Base-by-base conservation (phyloP, 2,888 invertebrate species). In the Perizoma affinitatum region DNA sequence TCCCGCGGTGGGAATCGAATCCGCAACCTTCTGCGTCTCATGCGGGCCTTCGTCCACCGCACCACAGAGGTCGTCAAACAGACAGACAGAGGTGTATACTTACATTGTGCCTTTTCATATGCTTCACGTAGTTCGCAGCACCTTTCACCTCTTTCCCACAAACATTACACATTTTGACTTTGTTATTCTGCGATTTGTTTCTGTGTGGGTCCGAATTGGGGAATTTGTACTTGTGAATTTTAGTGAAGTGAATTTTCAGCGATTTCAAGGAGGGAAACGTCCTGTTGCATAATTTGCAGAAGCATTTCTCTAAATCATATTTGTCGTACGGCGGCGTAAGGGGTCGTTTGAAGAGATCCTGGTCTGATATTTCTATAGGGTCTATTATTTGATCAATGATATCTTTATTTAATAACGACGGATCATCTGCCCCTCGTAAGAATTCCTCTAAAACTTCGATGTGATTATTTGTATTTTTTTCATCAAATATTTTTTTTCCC, bases 271-370 rank as follows among this genome's bases (percentile, higher is more conserved):
- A 72, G 6, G 66, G 62, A 58, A 80, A 88, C 34, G 73, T 71
- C 53, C 70, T 84, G 2, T 83, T 54, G 59, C 90, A 90, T 58
- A 82, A 71, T 59, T 83, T 81, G 56, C 90, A 90, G 38, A 74
- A 69, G 7, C 64, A 69, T 40, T 80, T 79, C 2, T 79, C 74
- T 10, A 84, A 56, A 65, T 84, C 81, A 58, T 76, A 85, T 58
- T 74, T 74, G 8, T 73, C 43, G 41, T 60, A 58, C 1, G 58
- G 58, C 6, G 69, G 69, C n/a, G 66, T 57, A n/a, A 54, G 40
- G 6, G 69, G 69, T 34, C 53, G 55, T 55, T 66, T 68, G 44
- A 65, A 64, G 0, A 56, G 50, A 47, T 22, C 52, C 43, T 63
- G 10, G 35, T 60, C 52, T 43, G 36, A 58, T 0, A 61, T 6